A percentile compares a stretch with the other conserved stretches of the same genome.
These are phyloP conservation scores for Lepidurus apus DNA, from an alignment of 1,140 invertebrate genomes.

Conservation along the genomic window DNA sequence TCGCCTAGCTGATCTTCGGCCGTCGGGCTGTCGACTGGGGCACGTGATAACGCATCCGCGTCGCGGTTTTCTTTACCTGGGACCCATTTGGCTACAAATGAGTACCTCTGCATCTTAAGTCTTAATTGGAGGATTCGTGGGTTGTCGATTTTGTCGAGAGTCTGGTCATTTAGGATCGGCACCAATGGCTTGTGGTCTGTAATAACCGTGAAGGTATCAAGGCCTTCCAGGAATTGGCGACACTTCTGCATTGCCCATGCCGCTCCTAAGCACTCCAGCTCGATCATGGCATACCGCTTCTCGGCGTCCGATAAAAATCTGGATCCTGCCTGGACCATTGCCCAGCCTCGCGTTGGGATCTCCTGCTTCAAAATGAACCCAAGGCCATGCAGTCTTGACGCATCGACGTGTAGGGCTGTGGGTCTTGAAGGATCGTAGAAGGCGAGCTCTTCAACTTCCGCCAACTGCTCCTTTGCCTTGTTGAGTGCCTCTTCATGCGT, in stretches of 20 bases:
- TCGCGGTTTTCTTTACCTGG: background rate
- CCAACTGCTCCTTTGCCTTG: background rate
- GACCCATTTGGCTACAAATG: conserved; percentile 23
- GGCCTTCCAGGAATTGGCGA: conserved; percentile 38
- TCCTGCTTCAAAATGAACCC: conserved; percentile 31
- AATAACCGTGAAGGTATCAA: conserved; percentile 26
- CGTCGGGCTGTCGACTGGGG: background rate
- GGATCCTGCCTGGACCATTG: conserved; percentile 22
- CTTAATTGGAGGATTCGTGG: conserved; percentile 33
- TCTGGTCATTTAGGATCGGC: conserved; percentile 32
- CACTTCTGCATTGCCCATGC: conserved; percentile 33
- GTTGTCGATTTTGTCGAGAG: conserved; percentile 35
- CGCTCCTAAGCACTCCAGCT: conserved; percentile 35
- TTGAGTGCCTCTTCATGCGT: conserved; percentile 9
- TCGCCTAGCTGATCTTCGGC: background rate
- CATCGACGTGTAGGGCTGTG: conserved; percentile 18
- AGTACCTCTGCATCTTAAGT: conserved; percentile 27
- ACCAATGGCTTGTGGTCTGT: conserved; percentile 36
- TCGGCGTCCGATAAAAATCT: conserved; percentile 31
- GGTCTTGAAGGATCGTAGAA: conserved; percentile 20
- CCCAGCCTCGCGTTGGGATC: background rate
- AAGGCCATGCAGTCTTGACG: conserved; percentile 27
- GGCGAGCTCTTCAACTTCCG: background rate
- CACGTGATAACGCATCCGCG: background rate
- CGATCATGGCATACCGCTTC: conserved; percentile 25